Conservation (phyloP, 2,888 invertebrate genomes). For the Epistrophella euchroma region DNA sequence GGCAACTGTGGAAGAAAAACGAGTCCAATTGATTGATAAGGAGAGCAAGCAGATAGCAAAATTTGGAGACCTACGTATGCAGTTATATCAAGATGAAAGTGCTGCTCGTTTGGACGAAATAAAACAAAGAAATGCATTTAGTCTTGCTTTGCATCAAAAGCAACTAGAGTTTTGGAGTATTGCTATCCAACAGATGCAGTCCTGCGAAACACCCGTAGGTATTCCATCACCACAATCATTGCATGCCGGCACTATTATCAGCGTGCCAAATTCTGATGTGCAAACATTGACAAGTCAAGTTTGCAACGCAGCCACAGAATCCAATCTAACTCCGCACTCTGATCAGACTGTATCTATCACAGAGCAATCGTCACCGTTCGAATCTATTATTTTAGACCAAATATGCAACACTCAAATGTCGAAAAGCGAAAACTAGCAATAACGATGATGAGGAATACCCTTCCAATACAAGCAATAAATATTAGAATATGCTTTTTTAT, state of each 20-base stretch:
- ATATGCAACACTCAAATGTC: too few species aligned
- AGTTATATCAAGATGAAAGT: not conserved
- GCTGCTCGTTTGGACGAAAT: not conserved
- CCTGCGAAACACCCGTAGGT: not conserved
- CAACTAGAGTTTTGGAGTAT: not conserved
- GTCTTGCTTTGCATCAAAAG: not conserved
- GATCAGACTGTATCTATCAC: too few species aligned
- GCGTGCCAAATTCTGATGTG: too few species aligned
- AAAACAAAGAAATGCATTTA: not conserved
- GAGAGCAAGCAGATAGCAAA: not conserved
- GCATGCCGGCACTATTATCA: too few species aligned
- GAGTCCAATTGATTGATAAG: not conserved
- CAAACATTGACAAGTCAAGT: not conserved
- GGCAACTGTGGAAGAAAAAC: not conserved
- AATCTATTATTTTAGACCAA: not conserved
- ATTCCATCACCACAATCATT: too few species aligned
- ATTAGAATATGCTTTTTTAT: too few species aligned
- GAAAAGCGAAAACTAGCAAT: too few species aligned
- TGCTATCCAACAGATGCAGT: not conserved
- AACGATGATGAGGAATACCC: too few species aligned
- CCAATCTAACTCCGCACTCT: too few species aligned
- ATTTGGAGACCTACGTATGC: not conserved
- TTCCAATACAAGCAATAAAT: too few species aligned
- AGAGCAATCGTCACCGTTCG: not conserved
- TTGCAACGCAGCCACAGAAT: not conserved